Percentiles rank a stretch among this genome's conserved stretches.
Evolutionary conservation across 2,888 invertebrate genomes (phyloP).

Genomic region (Eilema depressum): DNA sequence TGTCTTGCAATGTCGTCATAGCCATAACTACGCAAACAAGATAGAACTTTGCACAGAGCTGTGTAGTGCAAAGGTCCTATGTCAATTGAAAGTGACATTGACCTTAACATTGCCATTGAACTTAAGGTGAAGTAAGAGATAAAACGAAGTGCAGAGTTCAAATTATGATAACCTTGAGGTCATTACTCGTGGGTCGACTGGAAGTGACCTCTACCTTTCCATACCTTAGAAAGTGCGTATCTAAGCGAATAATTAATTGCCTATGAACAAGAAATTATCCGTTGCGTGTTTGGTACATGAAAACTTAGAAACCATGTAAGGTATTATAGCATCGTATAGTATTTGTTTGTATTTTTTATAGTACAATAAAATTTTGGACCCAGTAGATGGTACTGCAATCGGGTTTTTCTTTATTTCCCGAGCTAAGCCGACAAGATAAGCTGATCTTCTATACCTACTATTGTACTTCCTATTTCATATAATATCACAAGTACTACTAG

Average conservation of each 20-base stretch:
- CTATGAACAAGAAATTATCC: not conserved
- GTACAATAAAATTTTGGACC: too few species aligned
- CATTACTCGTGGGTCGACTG: not conserved
- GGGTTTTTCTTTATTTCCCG: too few species aligned
- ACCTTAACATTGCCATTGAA: not conserved
- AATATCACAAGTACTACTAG: too few species aligned
- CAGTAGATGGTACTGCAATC: too few species aligned
- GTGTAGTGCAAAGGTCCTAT: not conserved
- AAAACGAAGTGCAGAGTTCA: not conserved
- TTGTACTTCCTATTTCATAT: not conserved
- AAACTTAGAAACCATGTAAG: too few species aligned
- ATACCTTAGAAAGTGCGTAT: not conserved
- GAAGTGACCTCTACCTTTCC: not conserved
- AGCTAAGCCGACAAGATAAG: not conserved
- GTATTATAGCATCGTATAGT: too few species aligned
- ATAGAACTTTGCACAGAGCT: not conserved
- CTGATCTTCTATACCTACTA: not conserved
- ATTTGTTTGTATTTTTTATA: too few species aligned
- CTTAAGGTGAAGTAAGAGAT: not conserved
- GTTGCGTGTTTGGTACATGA: too few species aligned
- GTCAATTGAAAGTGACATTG: constrained; percentile 2
- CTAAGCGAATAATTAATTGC: not conserved
- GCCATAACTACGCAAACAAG: not conserved
- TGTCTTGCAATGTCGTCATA: not conserved
- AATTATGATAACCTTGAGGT: not conserved